Evolutionary conservation across 2,113 vertebrate species (phyloP), one percentile per base, ranked within the genome.

Genomic region (Cephalopholis sonnerati): DNA sequence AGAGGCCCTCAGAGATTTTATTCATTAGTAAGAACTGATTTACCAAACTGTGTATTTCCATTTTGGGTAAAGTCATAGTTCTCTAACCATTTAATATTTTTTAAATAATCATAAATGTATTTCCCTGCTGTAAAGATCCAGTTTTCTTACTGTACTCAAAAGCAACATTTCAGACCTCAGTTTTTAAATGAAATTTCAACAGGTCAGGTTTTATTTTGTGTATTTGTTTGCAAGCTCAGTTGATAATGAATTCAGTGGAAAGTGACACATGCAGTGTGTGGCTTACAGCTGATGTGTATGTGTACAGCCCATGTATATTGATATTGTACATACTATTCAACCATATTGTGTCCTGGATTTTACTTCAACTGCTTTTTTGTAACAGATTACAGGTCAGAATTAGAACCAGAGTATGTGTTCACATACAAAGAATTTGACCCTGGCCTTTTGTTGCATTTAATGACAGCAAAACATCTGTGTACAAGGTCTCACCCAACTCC

Each of bases 21-120:
- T 63, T 73, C 12, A 73, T 25, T 48, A 15, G 6, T 17, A 67
- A n/a, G 16, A 66, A 67, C 2, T 36, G 20, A 44, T 79, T 69
- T 63, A 10, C 22, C 20, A 36, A 58, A 10, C 2, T 27, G 39
- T 36, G 9, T 32, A 53, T 65, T 58, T 71, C 2, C 10, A 55
- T 68, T 57, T 5, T 36, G 3, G 15, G 17, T 1, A 17, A 68
- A 36, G 46, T 4, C 7, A 32, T 44, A 12, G 53, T 5, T n/a
- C 10, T 61, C 3, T 1, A 25, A 24, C 5, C 11, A 69, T 69
- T 70, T 7, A 32, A 20, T 48, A 54, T 81, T 41, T 18, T 1
- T 24, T 5, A 67, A 67, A 46, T n/a, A 20, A 39, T 46, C 24
- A 75, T 51, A 27, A 27, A 66, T 74, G 1, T 12, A 36, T 27